Evolutionary conservation across 2,888 invertebrate genomes (phyloP), one percentile per base, ranked within the genome.

Genomic region (Pediacus dermestoides): DNA sequence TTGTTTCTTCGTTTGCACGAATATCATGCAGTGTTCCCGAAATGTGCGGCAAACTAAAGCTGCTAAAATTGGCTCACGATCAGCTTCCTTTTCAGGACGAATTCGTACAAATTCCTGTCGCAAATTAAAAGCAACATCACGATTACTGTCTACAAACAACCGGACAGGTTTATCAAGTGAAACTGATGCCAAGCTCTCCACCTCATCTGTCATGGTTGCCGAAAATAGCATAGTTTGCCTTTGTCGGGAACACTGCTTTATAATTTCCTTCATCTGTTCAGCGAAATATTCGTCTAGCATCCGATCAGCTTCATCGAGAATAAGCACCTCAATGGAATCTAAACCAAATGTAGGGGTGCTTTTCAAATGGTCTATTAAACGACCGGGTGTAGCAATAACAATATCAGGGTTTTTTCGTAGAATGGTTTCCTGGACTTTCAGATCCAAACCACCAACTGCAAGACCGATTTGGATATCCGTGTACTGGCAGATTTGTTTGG

Each of bases 251-350:
- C 97, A 97, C 56, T 93, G 86, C 10, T 84, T 82, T 32, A 99
- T 89, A 57, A 99, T 91, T 71, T 97, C 95, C 63, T 94, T 96
- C 93, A 99, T 94, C 70, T 99, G 99, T 53, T 96, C 95, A 0
- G 93, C 92, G 73, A 99, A 99, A 68, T 93, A 92, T 64, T 97
- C 96, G 68, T 99, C 97, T 49, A 99, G 70, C 94, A 99, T 97
- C 55, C 94, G 56, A 66, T 87, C 86, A 25, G 86, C 86, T 68
- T 88, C 86, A 60, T 87, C 87, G 30, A 88, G 67, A 46, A 88
- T 81, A 15, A 88, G 67, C 9, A 95, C 86, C 75, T 99, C 97
- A 44, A 99, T 89, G 36, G 83, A 85, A 59, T 88, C 85, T 36
- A 99, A 75, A 11, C 80, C 45, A 68, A 99, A 99, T 4, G 86